Evolutionary conservation across 1,140 invertebrate genomes (phyloP), one percentile per base, ranked within the genome.

Genomic region (Trachymyrmex cornetzi): DNA sequence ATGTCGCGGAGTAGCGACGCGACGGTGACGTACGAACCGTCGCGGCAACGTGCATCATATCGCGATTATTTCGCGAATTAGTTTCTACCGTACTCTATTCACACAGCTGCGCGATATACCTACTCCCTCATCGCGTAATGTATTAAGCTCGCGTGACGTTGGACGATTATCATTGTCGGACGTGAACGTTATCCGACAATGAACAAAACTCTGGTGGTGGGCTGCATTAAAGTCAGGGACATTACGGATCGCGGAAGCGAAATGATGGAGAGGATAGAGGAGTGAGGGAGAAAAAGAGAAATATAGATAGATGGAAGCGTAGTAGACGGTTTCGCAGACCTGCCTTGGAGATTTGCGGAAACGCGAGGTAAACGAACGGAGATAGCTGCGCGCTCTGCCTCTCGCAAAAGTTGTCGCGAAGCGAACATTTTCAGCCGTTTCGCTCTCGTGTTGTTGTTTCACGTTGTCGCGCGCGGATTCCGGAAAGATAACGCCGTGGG

Each of bases 281-380:
- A 81, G 19, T 14, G 48, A 48, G 9, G n/a, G 22, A 77, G 30
- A 16, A 12, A n/a, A n/a, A n/a, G 24, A 22, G 24, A 77, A 22
- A 48, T 24, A 63, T 12, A 63, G 34, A 48, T 27, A 24, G 57
- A 63, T 50, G 59, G 55, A 87, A 19, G 63, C 44, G 79, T 59
- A 34, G 27, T n/a, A 59, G 63, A 75, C 22, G 16, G 79, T 91
- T 91, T 91, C 80, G 69, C 59, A 85, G 87, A 89, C 74, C 81
- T 85, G 69, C 11, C 38, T 12, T 77, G 63, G 84, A 27, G 84
- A 27, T 72, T 72, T 30, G 63, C 79, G 89, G 90, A 91, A 90
- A 89, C 87, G 74, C 38, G 53, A 80, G 74, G 79, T 91, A 91
- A 69, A 91, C 90, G 90, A 90, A 87, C 34, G 48, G 85, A 91